phyloP scores from a whole-genome alignment of 2,888 invertebrate species.

The Prosapia bicincta region DNA sequence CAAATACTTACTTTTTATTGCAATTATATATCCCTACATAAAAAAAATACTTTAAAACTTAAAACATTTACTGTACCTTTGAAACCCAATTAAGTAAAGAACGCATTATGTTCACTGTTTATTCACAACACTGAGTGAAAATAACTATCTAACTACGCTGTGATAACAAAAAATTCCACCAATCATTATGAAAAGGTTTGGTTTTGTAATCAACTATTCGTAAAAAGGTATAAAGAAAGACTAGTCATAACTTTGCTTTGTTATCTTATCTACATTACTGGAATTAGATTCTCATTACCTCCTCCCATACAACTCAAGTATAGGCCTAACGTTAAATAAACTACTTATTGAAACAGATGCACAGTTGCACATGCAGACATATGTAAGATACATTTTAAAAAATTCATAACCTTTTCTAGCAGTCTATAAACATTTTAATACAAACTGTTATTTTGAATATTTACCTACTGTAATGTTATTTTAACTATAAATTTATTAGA shows the following conservation, averaged over 20 bases:
- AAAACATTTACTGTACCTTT: neutral
- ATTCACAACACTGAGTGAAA: neutral
- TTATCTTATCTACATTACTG: neutral
- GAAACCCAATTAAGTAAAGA: neutral
- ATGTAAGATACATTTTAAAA: too few relatives aligned
- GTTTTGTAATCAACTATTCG: neutral
- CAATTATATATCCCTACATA: too few relatives aligned
- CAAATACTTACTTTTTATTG: too few relatives aligned
- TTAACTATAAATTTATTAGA: too few relatives aligned
- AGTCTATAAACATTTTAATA: too few relatives aligned
- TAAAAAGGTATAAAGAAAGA: neutral
- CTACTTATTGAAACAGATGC: neutral
- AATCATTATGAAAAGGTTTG: neutral
- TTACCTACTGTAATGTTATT: too few relatives aligned
- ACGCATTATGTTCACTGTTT: neutral
- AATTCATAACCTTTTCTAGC: too few relatives aligned
- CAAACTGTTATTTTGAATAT: too few relatives aligned
- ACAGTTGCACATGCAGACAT: neutral
- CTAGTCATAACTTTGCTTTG: neutral
- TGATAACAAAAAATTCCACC: neutral
- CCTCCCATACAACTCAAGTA: neutral
- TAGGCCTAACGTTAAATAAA: neutral
- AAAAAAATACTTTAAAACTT: too few relatives aligned
- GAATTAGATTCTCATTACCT: neutral
- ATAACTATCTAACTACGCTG: neutral